Conservation (phyloP, 2,888 invertebrate genomes). For the Meandrusa payeni region DNA sequence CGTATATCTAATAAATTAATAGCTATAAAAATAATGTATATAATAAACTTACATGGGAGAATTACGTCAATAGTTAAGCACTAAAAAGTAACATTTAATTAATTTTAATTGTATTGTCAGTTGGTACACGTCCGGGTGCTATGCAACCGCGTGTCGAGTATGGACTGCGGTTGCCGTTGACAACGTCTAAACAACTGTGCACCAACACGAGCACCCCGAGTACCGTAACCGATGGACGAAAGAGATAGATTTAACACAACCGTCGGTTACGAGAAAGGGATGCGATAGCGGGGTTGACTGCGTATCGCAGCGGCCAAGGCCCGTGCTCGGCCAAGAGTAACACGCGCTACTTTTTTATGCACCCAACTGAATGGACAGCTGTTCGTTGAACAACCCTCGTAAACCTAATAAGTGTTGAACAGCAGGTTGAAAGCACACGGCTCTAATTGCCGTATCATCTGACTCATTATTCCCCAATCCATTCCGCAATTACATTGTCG, state of each 20-base stretch:
- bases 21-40: not conserved
- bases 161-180: slow-evolving; percentile 70
- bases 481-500: too few species aligned
- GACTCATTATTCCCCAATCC: too few species aligned
- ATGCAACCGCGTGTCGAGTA: slow-evolving; percentile 58
- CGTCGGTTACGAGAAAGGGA: slow-evolving; percentile 45
- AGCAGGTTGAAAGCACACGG: slow-evolving; percentile 15
- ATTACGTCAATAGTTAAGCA: slow-evolving; percentile 5
- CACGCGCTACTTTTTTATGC: slow-evolving; percentile 50
- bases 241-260: slow-evolving; percentile 45
- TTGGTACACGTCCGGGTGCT: slow-evolving; percentile 55
- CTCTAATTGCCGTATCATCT: slow-evolving; percentile 1
- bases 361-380: slow-evolving; percentile 63
- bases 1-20: not conserved
- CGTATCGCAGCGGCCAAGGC: slow-evolving; percentile 52
- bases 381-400: slow-evolving; percentile 41
- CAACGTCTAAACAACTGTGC: slow-evolving; percentile 73
- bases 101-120: slow-evolving; percentile 41
- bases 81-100: slow-evolving; percentile 8
- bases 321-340: slow-evolving; percentile 71
- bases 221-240: slow-evolving; percentile 46
- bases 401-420: slow-evolving; percentile 18
- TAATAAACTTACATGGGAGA: slow-evolving; percentile 16
- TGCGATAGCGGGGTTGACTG: slow-evolving; percentile 52
- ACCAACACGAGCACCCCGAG: slow-evolving; percentile 58